Evolutionary conservation across 2,888 invertebrate species (phyloP).

Genomic region (Candidula unifasciata): DNA sequence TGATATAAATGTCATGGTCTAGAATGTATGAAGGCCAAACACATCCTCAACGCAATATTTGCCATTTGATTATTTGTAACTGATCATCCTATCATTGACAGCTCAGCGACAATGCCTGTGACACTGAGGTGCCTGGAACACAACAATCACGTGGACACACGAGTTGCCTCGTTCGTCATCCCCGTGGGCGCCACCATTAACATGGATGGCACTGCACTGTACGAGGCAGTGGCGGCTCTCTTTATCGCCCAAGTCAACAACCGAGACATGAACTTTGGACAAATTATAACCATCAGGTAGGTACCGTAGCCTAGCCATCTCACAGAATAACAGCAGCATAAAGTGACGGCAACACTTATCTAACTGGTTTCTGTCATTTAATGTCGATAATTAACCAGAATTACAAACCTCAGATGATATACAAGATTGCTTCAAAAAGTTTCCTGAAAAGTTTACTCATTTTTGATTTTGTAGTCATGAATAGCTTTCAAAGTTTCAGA

Average conservation of each 20-base stretch:
- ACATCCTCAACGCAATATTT: too few relatives aligned
- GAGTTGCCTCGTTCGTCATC: conserved; percentile 93
- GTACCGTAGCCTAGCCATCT: conserved; percentile 71
- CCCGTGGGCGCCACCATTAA: conserved; percentile 99
- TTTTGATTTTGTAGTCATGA: too few relatives aligned
- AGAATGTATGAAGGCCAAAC: too few relatives aligned
- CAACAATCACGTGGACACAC: conserved; percentile 90
- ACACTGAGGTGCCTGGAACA: conserved; percentile 94
- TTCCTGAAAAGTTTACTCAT: too few relatives aligned
- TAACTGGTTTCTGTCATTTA: too few relatives aligned
- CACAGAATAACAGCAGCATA: neutral
- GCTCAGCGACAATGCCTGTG: conserved; percentile 92
- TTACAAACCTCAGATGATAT: too few relatives aligned
- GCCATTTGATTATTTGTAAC: too few relatives aligned
- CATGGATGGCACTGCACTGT: conserved; percentile 98
- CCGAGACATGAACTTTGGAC: conserved; percentile 87
- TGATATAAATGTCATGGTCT: too few relatives aligned
- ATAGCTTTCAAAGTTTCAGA: too few relatives aligned
- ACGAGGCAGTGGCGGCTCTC: conserved; percentile 97
- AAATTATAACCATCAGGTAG: conserved; percentile 96
- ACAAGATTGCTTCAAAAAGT: too few relatives aligned
- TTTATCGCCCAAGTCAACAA: conserved; percentile 97
- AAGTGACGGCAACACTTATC: too few relatives aligned
- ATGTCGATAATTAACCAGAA: too few relatives aligned
- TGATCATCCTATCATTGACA: conserved; percentile 55